phyloP scores from a whole-genome alignment of 2,113 vertebrate genomes.

The Saimiri boliviensis region DNA sequence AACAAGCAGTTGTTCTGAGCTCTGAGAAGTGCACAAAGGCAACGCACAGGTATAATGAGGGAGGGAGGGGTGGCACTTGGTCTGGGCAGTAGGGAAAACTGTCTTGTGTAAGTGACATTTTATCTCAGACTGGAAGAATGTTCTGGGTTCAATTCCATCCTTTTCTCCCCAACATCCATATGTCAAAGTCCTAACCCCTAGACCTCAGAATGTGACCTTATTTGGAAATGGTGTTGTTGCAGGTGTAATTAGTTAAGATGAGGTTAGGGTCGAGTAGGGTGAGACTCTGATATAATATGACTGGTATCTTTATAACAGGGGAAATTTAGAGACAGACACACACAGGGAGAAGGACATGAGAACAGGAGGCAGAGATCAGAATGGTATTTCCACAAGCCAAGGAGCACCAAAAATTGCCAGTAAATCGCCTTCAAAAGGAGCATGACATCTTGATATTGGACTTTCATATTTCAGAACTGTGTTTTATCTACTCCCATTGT shows the following conservation, averaged over 20 bases:
- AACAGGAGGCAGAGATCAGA: background rate
- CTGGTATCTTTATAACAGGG: background rate
- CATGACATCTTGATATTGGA: too few species aligned
- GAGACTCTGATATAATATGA: background rate
- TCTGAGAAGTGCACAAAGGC: background rate
- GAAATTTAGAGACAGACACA: background rate
- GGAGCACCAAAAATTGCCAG: too few species aligned
- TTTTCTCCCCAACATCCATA: fast-evolving
- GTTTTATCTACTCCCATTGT: fast-evolving
- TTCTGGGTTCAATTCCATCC: background rate
- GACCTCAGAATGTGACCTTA: too few species aligned
- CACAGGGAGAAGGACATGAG: background rate
- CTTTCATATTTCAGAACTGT: fast-evolving
- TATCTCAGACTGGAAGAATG: background rate
- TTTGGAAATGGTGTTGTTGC: background rate
- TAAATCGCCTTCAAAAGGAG: background rate
- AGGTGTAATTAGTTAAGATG: background rate
- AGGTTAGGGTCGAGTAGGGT: background rate
- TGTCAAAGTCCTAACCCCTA: background rate
- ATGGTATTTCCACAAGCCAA: too few species aligned
- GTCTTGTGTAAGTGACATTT: background rate
- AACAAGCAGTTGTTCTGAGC: fast-evolving
- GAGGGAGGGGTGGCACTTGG: fast-evolving
- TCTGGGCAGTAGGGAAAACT: background rate
- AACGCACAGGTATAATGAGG: background rate